These are phyloP conservation scores for Epizoanthus illoricatus DNA, from an alignment of 92 coral and sea anemone genomes.

Conservation along the genomic window DNA sequence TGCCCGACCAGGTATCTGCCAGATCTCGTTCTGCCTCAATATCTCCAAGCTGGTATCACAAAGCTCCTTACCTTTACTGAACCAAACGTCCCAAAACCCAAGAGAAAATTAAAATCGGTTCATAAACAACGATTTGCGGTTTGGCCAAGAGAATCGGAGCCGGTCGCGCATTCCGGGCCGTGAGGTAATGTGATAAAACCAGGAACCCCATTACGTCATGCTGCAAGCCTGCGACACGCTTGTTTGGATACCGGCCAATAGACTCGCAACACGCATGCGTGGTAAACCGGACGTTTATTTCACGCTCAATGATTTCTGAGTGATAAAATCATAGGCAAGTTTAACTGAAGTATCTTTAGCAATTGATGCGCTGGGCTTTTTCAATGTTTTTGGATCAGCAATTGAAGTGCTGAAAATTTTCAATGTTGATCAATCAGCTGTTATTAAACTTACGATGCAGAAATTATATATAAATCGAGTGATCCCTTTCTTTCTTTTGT, in stretches of 20 bases:
- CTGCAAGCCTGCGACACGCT: conserved; percentile 56
- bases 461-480: no score
- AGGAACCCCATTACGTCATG: conserved; percentile 82
- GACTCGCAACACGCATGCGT: conserved; percentile 16
- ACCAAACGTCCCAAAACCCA: conserved; percentile 27
- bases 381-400: background rate
- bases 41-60: background rate
- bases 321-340: conserved; percentile 45
- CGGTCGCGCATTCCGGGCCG: conserved; percentile 46
- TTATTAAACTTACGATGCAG: no score
- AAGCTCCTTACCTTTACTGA: conserved; percentile 31
- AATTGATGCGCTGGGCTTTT: background rate
- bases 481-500: no score
- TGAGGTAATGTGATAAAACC: conserved; percentile 80
- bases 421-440: no score
- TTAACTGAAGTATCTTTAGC: background rate
- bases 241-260: conserved; percentile 60
- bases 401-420: no score
- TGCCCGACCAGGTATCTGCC: conserved; percentile 5
- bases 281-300: background rate
- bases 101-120: conserved; percentile 12
- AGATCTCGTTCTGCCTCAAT: background rate
- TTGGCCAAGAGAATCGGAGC: conserved; percentile 20
- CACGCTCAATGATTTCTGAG: conserved; percentile 56
- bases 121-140: conserved; percentile 16